A percentile compares a stretch with the other conserved stretches of the same genome.
Evolutionary conservation across 1,140 invertebrate genomes (phyloP).

Genomic region (Copidosoma floridanum): DNA sequence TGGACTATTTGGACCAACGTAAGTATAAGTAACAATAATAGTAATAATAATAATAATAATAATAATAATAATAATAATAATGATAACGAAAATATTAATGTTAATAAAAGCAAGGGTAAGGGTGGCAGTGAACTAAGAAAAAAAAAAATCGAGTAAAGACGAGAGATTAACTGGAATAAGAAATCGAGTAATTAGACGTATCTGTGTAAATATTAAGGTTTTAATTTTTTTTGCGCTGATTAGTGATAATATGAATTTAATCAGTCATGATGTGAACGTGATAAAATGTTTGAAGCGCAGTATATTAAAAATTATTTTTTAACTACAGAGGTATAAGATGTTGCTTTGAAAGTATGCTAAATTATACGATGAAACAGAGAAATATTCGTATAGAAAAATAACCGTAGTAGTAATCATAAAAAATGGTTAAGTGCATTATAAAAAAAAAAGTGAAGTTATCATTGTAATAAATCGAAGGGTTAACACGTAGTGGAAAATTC

Average conservation of each 20-base stretch:
- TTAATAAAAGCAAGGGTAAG: no score
- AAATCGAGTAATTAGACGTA: slow-evolving; percentile 8
- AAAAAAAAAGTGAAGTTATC: slow-evolving; percentile 17
- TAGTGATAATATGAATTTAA: slow-evolving; percentile 20
- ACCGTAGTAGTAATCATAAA: no score
- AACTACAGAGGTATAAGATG: no score
- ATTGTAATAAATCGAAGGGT: slow-evolving; percentile 13
- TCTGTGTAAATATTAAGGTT: no score
- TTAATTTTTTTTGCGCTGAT: slow-evolving; percentile 6
- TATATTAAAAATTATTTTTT: slow-evolving; percentile 28
- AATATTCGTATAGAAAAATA: slow-evolving; percentile 22
- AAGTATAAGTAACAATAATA: no score
- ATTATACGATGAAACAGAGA: no score
- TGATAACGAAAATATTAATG: no score
- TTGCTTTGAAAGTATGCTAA: no score
- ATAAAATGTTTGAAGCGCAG: slow-evolving; percentile 26
- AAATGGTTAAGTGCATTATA: slow-evolving; percentile 11
- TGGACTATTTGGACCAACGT: no score
- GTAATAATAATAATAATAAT: no score
- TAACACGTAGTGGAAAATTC: slow-evolving; percentile 7
- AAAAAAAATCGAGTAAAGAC: slow-evolving; percentile 7
- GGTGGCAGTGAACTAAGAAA: slow-evolving; percentile 7
- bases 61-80: no score
- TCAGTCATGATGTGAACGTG: slow-evolving; percentile 17
- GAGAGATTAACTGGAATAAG: slow-evolving; percentile 11